Evolutionary conservation across 1,140 invertebrate species (phyloP), one percentile per base, ranked within the genome.

Genomic region (Mercenaria mercenaria): DNA sequence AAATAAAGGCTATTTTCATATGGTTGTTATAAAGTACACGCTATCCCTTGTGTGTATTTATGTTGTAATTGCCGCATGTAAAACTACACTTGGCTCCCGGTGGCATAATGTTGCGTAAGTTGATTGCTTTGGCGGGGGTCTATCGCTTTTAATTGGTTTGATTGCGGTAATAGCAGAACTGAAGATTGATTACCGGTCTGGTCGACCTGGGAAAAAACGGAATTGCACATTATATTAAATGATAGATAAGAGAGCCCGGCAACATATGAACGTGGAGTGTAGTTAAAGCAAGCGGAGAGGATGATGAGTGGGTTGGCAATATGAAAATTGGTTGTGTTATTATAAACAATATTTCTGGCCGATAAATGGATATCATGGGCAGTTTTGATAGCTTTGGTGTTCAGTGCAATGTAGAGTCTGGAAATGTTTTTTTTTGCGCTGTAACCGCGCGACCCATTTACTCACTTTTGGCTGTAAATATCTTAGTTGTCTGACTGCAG

Each of bases 181-280:
- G 6, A 41, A 72, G 13, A 72, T 41, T 72, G 67, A 72, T 72
- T 32, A 39, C 34, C 29, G 39, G 39, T 6, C 67, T 8, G 59
- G 67, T 32, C 13, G 37, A 72, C n/a, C 67, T 72, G 37, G 23
- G 39, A 41, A 32, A n/a, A 61, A 39, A 72, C 67, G 67, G 18
- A 39, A 64, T 64, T 64, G 59, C 59, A 64, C 59, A 64, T 64
- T 64, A 64, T 64, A 64, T 64, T 29, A 29, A 29, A 64, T 29
- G 59, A 64, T 64, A 64, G 59, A 64, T 64, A 64, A 64, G 59
- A 26, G 1, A 64, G n/a, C 26, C 59, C 10, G 15, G 26, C 23
- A 20, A 64, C 59, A 11, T 29, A 64, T 29, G 59, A 64, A 64
- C 26, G 59, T 64, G n/a, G 29, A 64, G 59, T 26, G 59, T 29